Evolutionary conservation across 30 jellyfish, hydroid and myxozoan genomes (phyloP), one percentile per base, ranked within the genome.

Genomic region (Pelagia noctiluca): DNA sequence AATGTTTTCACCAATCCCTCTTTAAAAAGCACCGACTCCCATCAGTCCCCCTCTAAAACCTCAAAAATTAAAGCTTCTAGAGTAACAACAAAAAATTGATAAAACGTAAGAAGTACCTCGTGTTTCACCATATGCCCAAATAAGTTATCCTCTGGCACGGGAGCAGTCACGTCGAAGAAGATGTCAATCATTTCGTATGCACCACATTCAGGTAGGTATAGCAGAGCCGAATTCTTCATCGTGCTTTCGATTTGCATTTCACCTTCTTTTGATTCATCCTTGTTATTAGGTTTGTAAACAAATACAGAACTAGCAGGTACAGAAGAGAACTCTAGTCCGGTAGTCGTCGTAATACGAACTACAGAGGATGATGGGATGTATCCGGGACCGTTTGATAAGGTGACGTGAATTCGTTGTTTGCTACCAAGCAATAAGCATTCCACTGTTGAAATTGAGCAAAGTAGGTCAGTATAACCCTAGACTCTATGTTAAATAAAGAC

Each of bases 351-450:
- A 13, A 91, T 62, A 30, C 63, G 87, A 36, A 91, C 62, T 24
- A 79, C 88, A 38, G 98, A 91, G 35, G 86, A 77, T 34, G 75
- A 91, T 2, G 63, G 85, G 48, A 91, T 85, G 35, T 16, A 73
- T 4, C 98, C 98, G 48, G 98, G 96, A 19, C 98, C 98, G 68
- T 91, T 91, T 12, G 89, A 83, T 32, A 91, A 82, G 2, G 96
- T 91, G 10, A 91, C 95, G 85, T 91, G 89, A 28, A 91, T 49
- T 49, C 98, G 75, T 46, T 91, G 95, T 60, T 85, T 85, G 75
- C 75, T 91, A 16, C 96, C 98, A 53, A 94, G 90, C 49, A 91
- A 68, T 46, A 80, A 68, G 50, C 90, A 91, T 28, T 85, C 96
- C 25, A 85, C 95, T 84, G 38, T 1, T 23, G 46, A 21, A 50